phyloP scores from a whole-genome alignment of 2,797 vertebrate species.

The Falco cherrug region DNA sequence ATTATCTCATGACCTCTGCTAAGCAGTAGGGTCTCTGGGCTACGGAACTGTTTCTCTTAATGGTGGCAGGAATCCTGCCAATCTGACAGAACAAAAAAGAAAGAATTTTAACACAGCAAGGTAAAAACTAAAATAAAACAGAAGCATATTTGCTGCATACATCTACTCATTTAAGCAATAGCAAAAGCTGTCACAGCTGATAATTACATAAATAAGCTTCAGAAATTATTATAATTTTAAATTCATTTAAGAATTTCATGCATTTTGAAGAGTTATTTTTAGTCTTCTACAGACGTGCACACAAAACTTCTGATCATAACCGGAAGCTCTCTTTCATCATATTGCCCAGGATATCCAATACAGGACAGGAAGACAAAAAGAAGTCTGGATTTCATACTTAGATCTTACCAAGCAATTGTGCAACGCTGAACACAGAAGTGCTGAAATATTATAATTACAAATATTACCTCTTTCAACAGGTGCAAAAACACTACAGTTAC shows the following conservation, averaged over 20 bases:
- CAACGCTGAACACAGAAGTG: background rate
- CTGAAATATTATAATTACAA: background rate
- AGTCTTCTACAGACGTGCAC: background rate
- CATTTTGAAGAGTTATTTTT: background rate
- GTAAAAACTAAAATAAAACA: background rate
- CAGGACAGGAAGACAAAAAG: background rate
- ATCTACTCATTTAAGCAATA: background rate
- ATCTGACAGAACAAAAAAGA: background rate
- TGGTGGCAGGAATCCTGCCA: background rate
- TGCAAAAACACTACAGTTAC: background rate
- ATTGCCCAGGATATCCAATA: background rate
- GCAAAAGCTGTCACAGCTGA: background rate
- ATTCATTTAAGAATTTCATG: background rate
- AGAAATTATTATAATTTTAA: background rate
- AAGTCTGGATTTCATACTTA: background rate
- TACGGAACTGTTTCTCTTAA: background rate
- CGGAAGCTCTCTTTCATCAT: background rate
- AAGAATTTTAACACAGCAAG: background rate
- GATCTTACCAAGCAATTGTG: background rate
- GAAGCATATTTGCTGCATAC: no score
- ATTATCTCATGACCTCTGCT: background rate
- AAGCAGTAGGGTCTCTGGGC: background rate
- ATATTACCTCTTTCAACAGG: background rate
- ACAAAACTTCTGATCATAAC: background rate
- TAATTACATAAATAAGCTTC: background rate